These are phyloP conservation scores for Acanthaster planci DNA, from an alignment of 35 echinoderm and acorn worm genomes.

Conservation along the genomic window DNA sequence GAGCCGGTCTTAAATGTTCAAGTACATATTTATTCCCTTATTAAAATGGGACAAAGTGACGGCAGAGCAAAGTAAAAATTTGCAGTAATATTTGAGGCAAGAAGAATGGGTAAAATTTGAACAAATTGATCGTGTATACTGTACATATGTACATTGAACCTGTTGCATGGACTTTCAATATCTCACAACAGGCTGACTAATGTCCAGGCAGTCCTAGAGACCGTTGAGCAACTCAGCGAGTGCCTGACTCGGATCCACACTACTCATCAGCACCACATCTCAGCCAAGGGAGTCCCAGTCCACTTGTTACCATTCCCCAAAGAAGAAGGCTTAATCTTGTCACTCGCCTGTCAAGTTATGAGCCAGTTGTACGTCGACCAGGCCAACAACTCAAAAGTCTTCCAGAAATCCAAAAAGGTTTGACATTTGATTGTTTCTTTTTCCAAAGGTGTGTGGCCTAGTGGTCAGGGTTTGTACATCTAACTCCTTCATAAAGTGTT, in stretches of 20 bases:
- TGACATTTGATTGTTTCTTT: neutral
- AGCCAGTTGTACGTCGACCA: constrained; percentile 20
- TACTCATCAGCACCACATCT: neutral
- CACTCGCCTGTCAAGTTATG: neutral
- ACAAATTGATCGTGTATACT: no score
- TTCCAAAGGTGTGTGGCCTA: no score
- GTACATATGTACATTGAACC: no score
- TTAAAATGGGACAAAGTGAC: no score
- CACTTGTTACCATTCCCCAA: neutral
- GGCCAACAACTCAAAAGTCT: constrained; percentile 21
- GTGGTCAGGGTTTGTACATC: no score
- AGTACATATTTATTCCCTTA: no score
- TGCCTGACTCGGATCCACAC: neutral
- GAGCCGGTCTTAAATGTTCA: no score
- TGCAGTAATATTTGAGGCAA: no score
- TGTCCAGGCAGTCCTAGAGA: neutral
- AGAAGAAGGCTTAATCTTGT: constrained; percentile 1
- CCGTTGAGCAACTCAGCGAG: neutral
- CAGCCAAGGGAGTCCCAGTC: neutral
- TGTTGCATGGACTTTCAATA: no score
- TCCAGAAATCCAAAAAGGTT: constrained; percentile 29
- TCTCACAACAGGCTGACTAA: neutral
- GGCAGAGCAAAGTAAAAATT: no score
- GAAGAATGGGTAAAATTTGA: no score
- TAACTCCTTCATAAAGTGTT: no score